Conservation (phyloP, 2,113 vertebrate genomes). For the Cryptomyrus ogoouensis region DNA sequence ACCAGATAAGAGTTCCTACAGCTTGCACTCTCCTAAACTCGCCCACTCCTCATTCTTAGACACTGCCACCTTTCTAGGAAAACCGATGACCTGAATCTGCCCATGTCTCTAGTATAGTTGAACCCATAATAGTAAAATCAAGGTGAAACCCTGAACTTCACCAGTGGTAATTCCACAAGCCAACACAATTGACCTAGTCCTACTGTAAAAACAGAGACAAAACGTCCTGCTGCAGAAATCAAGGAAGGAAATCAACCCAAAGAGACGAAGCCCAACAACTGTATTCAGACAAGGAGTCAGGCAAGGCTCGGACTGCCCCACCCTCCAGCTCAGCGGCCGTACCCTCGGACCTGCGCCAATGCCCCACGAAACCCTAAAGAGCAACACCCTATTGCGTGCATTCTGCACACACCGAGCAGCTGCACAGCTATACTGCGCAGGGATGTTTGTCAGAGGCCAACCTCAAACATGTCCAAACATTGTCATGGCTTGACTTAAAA, state of each 20-base stretch:
- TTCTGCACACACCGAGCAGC: not conserved
- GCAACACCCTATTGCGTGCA: not conserved
- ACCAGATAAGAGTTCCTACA: not conserved
- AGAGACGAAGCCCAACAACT: not conserved
- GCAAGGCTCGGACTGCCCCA: not conserved
- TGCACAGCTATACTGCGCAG: not conserved
- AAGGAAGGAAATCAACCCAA: not conserved
- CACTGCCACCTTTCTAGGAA: not conserved
- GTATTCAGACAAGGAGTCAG: not conserved
- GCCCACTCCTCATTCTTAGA: not conserved
- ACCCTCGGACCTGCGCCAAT: not conserved
- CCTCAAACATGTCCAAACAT: not conserved
- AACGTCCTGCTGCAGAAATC: not conserved
- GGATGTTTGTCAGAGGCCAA: not conserved
- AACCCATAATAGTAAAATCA: not conserved
- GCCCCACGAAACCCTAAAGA: not conserved
- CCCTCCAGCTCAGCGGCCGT: not conserved
- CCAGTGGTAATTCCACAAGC: not conserved
- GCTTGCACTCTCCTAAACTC: not conserved
- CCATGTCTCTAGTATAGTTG: not conserved
- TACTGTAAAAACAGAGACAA: not conserved
- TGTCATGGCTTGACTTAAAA: not conserved
- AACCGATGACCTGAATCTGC: not conserved
- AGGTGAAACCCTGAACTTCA: not conserved
- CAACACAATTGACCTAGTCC: not conserved